Evolutionary conservation across 1,140 invertebrate species (phyloP), one percentile per base, ranked within the genome.

Genomic region (Eulimnadia texana): DNA sequence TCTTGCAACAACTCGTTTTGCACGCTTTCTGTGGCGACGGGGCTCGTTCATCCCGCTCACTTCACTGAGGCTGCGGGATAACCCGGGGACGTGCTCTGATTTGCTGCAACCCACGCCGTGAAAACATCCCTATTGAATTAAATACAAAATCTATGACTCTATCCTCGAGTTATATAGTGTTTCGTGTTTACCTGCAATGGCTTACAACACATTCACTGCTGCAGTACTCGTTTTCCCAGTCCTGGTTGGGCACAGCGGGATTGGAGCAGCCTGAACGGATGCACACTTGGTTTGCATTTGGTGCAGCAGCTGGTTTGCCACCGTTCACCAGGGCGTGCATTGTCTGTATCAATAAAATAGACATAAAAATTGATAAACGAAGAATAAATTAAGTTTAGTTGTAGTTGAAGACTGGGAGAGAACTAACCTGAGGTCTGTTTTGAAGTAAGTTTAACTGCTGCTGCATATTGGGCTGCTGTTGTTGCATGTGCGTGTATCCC

Each of bases 141-240:
- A 51, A 42, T 42, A 61, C 61, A 59, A 55, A 64, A 60, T 29
- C 50, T 64, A 42, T 54, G 27, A 58, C 59, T 59, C 25, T 63
- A 11, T 52, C 66, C 13, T 51, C 1, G 20, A 51, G 19, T 61
- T 61, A 66, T n/a, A 13, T n/a, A 49, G 47, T 13, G 11, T 11
- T 49, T 49, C n/a, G 11, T 49, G 47, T n/a, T 49, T 49, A 78
- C 76, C 76, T 88, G 82, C 93, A 96, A 75, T 98, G 93, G 70
- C 84, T 90, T 67, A 95, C 90, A 63, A 95, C 93, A 78, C 93
- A 98, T 72, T 97, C 92, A 76, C 93, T 94, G 73, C 89, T 93
- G 76, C 93, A 98, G 73, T 95, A 98, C 75, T 96, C 92, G 72
- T 93, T 88, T 72, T 96, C 93, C 93, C 93, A 97, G 74, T 94